phyloP scores from a whole-genome alignment of 37 sponge, comb jelly and placozoan genomes.

The Aphrocallistes beatrix region DNA sequence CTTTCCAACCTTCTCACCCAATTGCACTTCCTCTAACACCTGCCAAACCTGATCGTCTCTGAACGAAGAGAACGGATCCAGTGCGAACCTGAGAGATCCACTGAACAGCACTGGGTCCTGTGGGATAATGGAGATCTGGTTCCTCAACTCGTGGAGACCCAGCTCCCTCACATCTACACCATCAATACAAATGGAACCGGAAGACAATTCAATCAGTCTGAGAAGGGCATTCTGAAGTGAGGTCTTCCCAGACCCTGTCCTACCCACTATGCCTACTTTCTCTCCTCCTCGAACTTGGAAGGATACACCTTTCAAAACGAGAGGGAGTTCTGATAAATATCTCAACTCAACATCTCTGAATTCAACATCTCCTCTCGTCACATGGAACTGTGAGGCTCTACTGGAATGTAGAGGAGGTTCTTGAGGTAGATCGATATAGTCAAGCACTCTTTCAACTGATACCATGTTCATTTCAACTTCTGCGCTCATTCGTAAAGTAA shows the following conservation, averaged over 20 bases:
- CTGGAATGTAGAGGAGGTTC: too few relatives aligned
- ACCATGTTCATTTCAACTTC: too few relatives aligned
- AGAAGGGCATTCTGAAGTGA: background rate
- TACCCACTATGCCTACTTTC: background rate
- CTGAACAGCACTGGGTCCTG: background rate
- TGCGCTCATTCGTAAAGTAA: too few relatives aligned
- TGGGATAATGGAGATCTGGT: background rate
- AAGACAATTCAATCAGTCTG: background rate
- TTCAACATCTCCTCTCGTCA: background rate
- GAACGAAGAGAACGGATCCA: background rate
- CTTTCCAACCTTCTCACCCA: background rate
- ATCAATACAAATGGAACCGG: background rate
- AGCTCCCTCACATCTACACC: background rate
- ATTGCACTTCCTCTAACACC: background rate
- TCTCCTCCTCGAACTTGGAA: background rate
- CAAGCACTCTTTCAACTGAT: too few relatives aligned
- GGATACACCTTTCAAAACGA: background rate
- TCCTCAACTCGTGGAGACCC: background rate
- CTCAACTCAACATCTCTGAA: background rate
- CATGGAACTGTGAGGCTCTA: too few relatives aligned
- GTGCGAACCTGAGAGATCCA: background rate
- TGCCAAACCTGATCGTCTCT: background rate
- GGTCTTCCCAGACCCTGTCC: background rate
- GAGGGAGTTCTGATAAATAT: background rate
- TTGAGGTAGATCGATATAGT: too few relatives aligned